Conservation (phyloP, 1,140 invertebrate species). For the Patella vulgata region DNA sequence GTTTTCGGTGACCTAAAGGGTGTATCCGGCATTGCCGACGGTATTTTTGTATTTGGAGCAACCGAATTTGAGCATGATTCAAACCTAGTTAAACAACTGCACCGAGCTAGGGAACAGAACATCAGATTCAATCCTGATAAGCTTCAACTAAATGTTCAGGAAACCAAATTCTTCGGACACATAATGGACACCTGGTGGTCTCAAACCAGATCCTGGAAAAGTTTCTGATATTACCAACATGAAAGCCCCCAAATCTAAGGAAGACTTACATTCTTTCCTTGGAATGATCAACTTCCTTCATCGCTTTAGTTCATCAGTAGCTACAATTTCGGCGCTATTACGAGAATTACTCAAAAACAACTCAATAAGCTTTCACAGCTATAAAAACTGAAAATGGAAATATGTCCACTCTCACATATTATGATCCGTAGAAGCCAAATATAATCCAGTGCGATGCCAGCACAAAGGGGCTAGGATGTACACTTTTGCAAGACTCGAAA, state of each 20-base stretch:
- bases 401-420: constrained; percentile 18
- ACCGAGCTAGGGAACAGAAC: background rate
- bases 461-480: constrained; percentile 58
- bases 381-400: constrained; percentile 28
- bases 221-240: constrained; percentile 52
- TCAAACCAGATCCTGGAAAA: constrained; percentile 56
- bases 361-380: constrained; percentile 12
- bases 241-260: constrained; percentile 14
- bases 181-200: constrained; percentile 14
- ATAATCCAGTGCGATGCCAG: constrained; percentile 29
- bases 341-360: constrained; percentile 25
- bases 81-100: background rate
- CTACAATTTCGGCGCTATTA: constrained; percentile 27
- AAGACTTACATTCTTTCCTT: constrained; percentile 29
- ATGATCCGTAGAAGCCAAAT: constrained; percentile 13
- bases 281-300: constrained; percentile 37
- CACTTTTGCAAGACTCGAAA: constrained; percentile 62
- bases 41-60: background rate
- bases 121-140: background rate
- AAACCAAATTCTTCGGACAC: no score
- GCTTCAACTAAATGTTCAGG: background rate
- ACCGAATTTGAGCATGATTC: background rate
- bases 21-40: background rate
- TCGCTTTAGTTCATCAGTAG: constrained; percentile 36
- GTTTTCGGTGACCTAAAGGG: background rate